phyloP scores from a whole-genome alignment of 2,113 vertebrate species.

The Notarius quadriscutis region DNA sequence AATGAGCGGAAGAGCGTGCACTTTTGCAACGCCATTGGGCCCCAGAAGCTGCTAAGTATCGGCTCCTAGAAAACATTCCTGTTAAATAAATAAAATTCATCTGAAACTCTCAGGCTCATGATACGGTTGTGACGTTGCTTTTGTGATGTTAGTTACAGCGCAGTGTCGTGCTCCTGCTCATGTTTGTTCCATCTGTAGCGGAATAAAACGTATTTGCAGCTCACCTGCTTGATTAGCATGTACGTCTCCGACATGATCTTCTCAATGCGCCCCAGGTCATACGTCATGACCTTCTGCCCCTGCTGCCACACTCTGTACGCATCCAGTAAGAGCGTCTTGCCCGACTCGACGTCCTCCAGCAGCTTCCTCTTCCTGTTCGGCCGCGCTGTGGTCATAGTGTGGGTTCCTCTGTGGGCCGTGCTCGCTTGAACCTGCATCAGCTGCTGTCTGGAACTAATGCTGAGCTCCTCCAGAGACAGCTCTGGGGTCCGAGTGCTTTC shows the following conservation, averaged over 20 bases:
- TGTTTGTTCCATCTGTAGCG: background rate
- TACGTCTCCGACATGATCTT: conserved; percentile 98
- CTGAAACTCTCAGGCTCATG: background rate
- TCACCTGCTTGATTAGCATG: conserved; percentile 98
- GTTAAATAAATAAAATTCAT: background rate
- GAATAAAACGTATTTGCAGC: background rate
- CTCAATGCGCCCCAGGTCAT: conserved; percentile 90
- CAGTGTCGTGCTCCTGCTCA: background rate
- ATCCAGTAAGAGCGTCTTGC: conserved; percentile 89
- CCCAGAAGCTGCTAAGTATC: too few species aligned
- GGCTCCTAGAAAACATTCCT: background rate
- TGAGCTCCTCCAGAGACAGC: conserved; percentile 92
- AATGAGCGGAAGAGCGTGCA: too few species aligned
- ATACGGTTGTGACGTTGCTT: background rate
- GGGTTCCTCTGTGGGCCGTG: conserved; percentile 57
- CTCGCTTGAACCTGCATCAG: conserved; percentile 51
- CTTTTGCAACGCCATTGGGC: too few species aligned
- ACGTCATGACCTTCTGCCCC: conserved; percentile 93
- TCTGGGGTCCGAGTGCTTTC: conserved; percentile 81
- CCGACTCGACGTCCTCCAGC: conserved; percentile 81
- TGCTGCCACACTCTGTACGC: conserved; percentile 98
- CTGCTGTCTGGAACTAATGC: conserved; percentile 84
- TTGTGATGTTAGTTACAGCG: too few species aligned
- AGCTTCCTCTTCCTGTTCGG: conserved; percentile 86
- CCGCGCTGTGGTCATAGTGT: conserved; percentile 58